Percentiles rank a stretch among this genome's conserved stretches.
These are phyloP conservation scores for Labeo rohita DNA, from an alignment of 2,113 vertebrate genomes.

Conservation along the genomic window DNA sequence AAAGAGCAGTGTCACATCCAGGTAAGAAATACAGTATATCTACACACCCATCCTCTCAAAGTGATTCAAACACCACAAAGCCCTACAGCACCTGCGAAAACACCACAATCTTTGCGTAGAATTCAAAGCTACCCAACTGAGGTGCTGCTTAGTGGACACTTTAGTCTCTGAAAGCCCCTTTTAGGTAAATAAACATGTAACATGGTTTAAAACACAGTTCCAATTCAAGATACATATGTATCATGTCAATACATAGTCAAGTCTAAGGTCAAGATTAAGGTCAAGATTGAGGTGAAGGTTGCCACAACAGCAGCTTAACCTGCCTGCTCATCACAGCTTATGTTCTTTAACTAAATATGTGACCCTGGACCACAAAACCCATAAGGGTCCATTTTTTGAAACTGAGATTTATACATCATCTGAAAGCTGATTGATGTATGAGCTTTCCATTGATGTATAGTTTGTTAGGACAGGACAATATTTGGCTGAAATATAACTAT, in stretches of 20 bases:
- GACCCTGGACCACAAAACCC: no score
- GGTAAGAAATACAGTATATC: constrained; percentile 70
- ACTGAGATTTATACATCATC: no score
- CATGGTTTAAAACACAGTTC: constrained; percentile 4
- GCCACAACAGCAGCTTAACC: constrained; percentile 36
- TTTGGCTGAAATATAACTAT: no score
- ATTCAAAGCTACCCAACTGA: not conserved
- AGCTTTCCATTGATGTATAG: no score
- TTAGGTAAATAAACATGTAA: not conserved
- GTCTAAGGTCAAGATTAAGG: not conserved
- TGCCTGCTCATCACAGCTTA: not conserved
- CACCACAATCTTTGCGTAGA: not conserved
- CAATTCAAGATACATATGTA: not conserved
- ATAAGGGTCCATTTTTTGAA: no score
- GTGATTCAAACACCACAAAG: not conserved
- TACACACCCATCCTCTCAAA: not conserved
- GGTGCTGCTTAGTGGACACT: not conserved
- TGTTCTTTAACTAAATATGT: not conserved
- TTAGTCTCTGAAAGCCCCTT: not conserved
- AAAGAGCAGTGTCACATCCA: constrained; percentile 66
- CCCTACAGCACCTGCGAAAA: not conserved
- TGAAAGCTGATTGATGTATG: no score
- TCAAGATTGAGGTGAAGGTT: not conserved
- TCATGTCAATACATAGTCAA: no score
- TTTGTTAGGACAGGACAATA: no score